phyloP scores from a whole-genome alignment of 2,888 invertebrate genomes.

The Drosophila atripex region DNA sequence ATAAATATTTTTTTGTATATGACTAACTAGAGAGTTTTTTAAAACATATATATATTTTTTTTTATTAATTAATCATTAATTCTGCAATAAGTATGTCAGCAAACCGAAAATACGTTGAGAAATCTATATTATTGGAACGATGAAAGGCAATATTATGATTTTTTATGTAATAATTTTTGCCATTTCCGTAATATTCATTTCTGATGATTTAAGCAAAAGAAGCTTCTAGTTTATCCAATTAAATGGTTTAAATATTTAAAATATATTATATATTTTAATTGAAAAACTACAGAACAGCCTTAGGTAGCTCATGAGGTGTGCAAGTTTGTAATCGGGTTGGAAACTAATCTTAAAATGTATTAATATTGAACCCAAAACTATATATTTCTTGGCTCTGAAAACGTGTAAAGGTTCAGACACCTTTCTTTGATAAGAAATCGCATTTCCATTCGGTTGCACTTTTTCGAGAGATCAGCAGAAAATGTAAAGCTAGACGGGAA shows the following conservation, averaged over 20 bases:
- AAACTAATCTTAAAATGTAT: neutral
- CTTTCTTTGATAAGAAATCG: conserved; percentile 37
- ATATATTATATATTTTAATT: neutral
- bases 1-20: conserved; percentile 19
- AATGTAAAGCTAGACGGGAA: conserved; percentile 12
- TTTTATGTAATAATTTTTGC: neutral
- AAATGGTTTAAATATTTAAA: neutral
- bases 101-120: too few relatives aligned
- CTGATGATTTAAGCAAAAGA: neutral
- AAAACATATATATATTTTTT: too few relatives aligned
- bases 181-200: conserved; percentile 1
- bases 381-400: neutral
- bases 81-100: neutral
- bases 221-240: neutral
- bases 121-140: too few relatives aligned
- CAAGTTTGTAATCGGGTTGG: neutral
- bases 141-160: neutral
- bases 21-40: neutral
- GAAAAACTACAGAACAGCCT: neutral
- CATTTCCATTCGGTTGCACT: conserved; percentile 39
- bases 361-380: neutral
- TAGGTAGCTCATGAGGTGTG: neutral
- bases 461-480: conserved; percentile 65
- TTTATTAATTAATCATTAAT: too few relatives aligned
- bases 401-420: conserved; percentile 59